phyloP scores from a whole-genome alignment of 2,888 invertebrate genomes.

The Tachina fera region DNA sequence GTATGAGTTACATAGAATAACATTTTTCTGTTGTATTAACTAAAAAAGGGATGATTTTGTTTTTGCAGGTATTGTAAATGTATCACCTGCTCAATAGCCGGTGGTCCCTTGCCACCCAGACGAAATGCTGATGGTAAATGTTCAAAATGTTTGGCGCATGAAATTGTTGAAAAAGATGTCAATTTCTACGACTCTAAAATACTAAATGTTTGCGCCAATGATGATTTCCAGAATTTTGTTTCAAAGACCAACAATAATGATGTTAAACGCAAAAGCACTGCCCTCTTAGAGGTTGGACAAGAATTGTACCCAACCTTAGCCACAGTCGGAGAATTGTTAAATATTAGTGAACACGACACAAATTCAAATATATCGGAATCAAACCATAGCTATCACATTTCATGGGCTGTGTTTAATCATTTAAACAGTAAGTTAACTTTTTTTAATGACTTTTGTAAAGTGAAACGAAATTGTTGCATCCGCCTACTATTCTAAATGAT shows the following conservation, averaged over 20 bases:
- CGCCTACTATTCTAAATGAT: too few species aligned
- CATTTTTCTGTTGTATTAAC: background rate
- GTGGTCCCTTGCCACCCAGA: slow-evolving; percentile 77
- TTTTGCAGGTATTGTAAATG: slow-evolving; percentile 80
- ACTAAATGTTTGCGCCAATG: slow-evolving; percentile 80
- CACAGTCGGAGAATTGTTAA: slow-evolving; percentile 58
- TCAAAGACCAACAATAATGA: slow-evolving; percentile 72
- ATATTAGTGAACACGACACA: slow-evolving; percentile 35
- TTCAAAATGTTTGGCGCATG: slow-evolving; percentile 80
- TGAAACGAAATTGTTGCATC: too few species aligned
- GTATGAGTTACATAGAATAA: slow-evolving; percentile 74
- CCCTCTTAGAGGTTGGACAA: slow-evolving; percentile 74
- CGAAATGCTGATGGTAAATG: slow-evolving; percentile 77
- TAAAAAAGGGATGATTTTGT: background rate
- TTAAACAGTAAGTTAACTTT: slow-evolving; percentile 76
- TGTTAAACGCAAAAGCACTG: slow-evolving; percentile 72
- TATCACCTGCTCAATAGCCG: slow-evolving; percentile 82
- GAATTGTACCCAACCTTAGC: slow-evolving; percentile 67
- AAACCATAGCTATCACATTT: slow-evolving; percentile 78
- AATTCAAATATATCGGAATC: slow-evolving; percentile 44
- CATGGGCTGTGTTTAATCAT: slow-evolving; percentile 83
- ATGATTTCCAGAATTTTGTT: slow-evolving; percentile 76
- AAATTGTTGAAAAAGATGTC: slow-evolving; percentile 80
- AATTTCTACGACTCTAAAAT: slow-evolving; percentile 82
- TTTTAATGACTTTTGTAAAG: background rate